Base-by-base conservation (phyloP, 2,113 vertebrate species). In the Gymnarchus niloticus region DNA sequence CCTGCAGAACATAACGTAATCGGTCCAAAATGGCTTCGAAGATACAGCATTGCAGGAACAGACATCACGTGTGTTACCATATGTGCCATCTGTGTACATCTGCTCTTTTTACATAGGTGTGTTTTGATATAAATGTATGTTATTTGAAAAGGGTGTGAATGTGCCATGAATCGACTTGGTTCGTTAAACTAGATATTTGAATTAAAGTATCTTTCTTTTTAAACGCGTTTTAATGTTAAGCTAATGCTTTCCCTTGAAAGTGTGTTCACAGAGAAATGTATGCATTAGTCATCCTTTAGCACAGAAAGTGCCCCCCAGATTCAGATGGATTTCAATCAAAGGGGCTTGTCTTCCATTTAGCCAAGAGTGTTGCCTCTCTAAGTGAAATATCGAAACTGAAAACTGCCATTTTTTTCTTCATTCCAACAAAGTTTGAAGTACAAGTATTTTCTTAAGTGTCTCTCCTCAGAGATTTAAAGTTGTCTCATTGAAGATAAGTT, bases 41-140 rank as follows among this genome's bases (percentile, higher is more conserved):
- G n/a, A n/a, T n/a, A n/a, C n/a, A n/a, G n/a, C n/a, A n/a, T n/a
- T n/a, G n/a, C n/a, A n/a, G 46, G 76, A 78, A 48, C 41, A 48
- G 1, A 17, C 76, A 48, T 78, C 2, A 77, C 37, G 73, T 78
- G 6, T 78, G 21, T 17, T 78, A 33, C 44, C 44, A 78, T 46
- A 78, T 48, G 46, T 78, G 76, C 23, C 76, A 46, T 49, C 6
- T 80, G 44, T 80, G 23, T 25, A 80, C 76, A 80, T 80, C 23
- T 10, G 76, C 17, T 25, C 44, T 80, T 80, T 80, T 21, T 80
- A 49, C 3, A 21, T 77, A 77, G 25, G 59, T 73, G 41, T 80
- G 46, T 49, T 80, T 80, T 80, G 76, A 49, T 80, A 80, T 37
- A 12, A 80, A 49, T 80, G 76, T 80, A 80, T 80, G 76, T 73